Evolutionary conservation across 1,140 invertebrate species (phyloP), one percentile per base, ranked within the genome.

Genomic region (Mamestra configurata): DNA sequence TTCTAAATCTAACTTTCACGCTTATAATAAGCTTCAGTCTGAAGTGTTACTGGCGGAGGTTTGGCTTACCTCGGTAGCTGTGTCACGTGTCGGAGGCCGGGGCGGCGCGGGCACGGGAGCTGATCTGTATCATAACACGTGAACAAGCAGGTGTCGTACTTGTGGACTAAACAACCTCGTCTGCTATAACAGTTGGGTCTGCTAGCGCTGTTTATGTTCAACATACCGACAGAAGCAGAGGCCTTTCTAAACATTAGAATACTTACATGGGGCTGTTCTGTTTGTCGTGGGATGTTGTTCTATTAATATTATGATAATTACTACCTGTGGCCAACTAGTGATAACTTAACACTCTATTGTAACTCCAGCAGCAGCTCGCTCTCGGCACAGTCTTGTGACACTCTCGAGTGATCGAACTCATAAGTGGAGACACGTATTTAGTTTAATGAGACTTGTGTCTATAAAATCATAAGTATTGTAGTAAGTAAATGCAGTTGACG

Each of bases 1-100:
- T 77, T 80, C 78, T 82, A 82, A 79, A 84, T 79, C 79, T 84
- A 84, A 82, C 80, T 79, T 84, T 84, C 80, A 79, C 70, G 78
- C 80, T 82, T 84, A 55, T 55, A 70, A 43, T 76, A 51, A 46
- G 71, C 75, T 77, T 79, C 31, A 46, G 43, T 51, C 43, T 66
- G 55, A 73, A 66, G 57, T 79, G 55, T 64, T 24, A 20, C 18
- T 75, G 57, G 57, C 24, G 37, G 59, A 57, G 31, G 55, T 53
- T 51, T 73, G 53, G 57, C 68, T 79, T 64, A 57, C 68, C 24
- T 49, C 66, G 66, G 77, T 79, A 59, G 64, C n/a, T 37, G 37
- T 72, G 53, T 27, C 35, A 20, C n/a, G 57, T 49, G 66, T 22
- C 15, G 35, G 18, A 5, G 8, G 24, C 37, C 51, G 55, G n/a